Base-by-base conservation (phyloP, 2,797 vertebrate genomes). In the Columba guinea region DNA sequence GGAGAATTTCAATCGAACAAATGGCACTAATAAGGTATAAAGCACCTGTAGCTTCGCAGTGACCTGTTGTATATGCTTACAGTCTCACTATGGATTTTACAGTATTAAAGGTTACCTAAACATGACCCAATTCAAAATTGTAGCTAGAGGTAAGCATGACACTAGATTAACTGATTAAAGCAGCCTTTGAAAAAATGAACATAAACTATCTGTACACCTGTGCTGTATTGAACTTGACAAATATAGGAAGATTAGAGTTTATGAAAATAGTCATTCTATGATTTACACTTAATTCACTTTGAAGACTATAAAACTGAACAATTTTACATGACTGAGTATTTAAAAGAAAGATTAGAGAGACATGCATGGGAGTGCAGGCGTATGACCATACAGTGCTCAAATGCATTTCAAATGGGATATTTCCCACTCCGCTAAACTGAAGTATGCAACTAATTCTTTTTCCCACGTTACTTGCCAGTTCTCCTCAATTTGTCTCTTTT, bases 401-500 rank as follows among this genome's bases (percentile, higher is more conserved):
- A 56, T 34, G 37, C 23, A 3, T 62, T 84, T 88, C 52, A 78
- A 62, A 48, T 74, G 88, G 56, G 58, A 69, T 60, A 67, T 83
- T 82, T 88, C 41, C 63, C 34, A 65, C 44, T 52, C 46, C 81
- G 62, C 37, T 53, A 79, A 79, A 51, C 37, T 83, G 77, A 86
- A 78, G 41, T 70, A 69, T 46, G 86, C 21, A 70, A 92, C 37
- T 53, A 26, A 6, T 51, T 68, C 64, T 76, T 81, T 44, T 53
- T 41, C 5, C 52, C 16, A 24, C 4, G 5, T 85, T 91, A 37
- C 48, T 89, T 89, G 77, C 88, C 76, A 70, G 73, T 74, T 89
- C 73, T 95, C 62, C 53, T 82, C 81, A 78, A 65, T 93, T 68
- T 91, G 67, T 86, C 80, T 83, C 81, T 91, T 87, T 93, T 91